A percentile compares a stretch with the other conserved stretches of the same genome.
Conservation (phyloP, 2,113 vertebrate species). For the Erpornis zantholeuca region DNA sequence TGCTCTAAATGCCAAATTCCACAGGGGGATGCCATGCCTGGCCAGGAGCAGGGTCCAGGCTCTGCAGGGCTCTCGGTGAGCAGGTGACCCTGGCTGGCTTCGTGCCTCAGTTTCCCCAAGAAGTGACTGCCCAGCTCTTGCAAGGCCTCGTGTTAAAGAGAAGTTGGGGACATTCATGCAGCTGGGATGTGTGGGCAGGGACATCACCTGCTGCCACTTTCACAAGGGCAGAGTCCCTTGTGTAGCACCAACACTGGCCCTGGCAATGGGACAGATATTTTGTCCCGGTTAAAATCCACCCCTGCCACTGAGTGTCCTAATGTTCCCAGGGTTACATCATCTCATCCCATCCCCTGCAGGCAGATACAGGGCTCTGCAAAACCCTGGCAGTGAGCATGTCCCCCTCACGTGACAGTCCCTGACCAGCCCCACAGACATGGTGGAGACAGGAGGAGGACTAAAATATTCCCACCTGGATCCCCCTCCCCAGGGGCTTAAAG, state of each 20-base stretch:
- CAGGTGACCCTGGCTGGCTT: not conserved
- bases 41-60: not conserved
- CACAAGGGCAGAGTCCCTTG: not conserved
- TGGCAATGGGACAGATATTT: not conserved
- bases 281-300: not conserved
- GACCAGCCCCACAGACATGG: rapidly evolving
- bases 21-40: rapidly evolving
- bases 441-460: not conserved
- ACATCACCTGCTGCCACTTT: rapidly evolving
- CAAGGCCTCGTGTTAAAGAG: rapidly evolving
- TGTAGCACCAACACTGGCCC: rapidly evolving
- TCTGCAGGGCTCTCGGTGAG: rapidly evolving
- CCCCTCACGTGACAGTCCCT: not conserved
- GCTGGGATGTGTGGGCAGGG: not conserved
- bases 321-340: not conserved
- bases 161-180: not conserved
- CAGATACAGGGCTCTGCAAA: not conserved
- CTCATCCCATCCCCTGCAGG: not conserved
- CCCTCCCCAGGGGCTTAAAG: not conserved
- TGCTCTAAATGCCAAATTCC: not conserved
- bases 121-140: rapidly evolving
- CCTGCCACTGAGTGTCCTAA: not conserved
- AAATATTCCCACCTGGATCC: not conserved
- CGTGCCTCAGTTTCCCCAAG: not conserved
- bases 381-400: not conserved